Conservation (phyloP, 2,797 vertebrate species). For the Astyanax mexicanus region DNA sequence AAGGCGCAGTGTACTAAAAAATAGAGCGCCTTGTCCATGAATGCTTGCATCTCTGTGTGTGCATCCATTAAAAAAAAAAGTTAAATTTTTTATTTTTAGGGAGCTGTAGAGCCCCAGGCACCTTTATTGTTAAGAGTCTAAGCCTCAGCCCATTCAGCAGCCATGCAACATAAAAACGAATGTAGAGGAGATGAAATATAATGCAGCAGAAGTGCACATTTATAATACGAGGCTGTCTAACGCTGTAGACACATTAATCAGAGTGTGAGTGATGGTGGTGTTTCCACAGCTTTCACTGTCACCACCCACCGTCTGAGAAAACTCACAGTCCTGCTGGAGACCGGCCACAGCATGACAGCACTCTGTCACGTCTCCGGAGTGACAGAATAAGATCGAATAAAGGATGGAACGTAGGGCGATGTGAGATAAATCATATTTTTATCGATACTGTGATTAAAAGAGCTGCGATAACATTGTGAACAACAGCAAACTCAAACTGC, state of each 20-base stretch:
- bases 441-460: too few species aligned
- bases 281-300: conserved; percentile 36
- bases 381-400: conserved; percentile 9
- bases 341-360: background rate
- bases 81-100: too few species aligned
- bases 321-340: conserved; percentile 2
- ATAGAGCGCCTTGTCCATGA: too few species aligned
- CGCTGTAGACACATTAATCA: conserved; percentile 20
- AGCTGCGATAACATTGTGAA: too few species aligned
- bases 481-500: too few species aligned
- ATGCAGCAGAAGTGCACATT: background rate
- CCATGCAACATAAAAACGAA: too few species aligned
- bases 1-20: too few species aligned
- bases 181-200: background rate
- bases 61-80: too few species aligned
- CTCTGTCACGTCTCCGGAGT: background rate
- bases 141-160: background rate
- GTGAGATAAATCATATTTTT: too few species aligned
- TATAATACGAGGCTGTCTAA: background rate
- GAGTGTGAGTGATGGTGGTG: conserved; percentile 2
- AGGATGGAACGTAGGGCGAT: background rate
- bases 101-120: too few species aligned
- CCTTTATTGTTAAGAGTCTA: background rate
- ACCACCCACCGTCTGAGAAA: conserved; percentile 10
- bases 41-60: too few species aligned